Conservation (phyloP, 2,888 invertebrate genomes). For the Macrophya annulata region DNA sequence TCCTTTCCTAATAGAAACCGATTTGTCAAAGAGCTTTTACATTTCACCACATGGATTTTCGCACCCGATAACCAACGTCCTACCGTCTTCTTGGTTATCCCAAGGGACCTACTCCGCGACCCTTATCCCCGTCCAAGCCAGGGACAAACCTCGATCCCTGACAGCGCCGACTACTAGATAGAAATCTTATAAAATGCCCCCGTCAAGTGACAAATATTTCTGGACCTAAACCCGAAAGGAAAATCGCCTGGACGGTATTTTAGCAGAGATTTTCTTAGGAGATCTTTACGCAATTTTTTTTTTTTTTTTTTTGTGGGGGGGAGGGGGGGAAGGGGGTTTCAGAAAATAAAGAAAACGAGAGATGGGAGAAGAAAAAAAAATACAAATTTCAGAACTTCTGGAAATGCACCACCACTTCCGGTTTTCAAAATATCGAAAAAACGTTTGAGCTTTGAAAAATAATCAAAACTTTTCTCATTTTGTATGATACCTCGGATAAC, state of each 20-base stretch:
- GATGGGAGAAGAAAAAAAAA: no score
- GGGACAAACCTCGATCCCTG: conserved; percentile 61
- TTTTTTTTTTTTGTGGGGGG: conserved; percentile 12
- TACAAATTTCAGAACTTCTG: no score
- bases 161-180: conserved; percentile 28
- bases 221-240: conserved; percentile 13
- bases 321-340: no score
- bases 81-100: conserved; percentile 36
- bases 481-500: not conserved
- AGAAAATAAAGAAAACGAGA: no score
- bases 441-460: not conserved
- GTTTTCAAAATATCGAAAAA: no score
- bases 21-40: conserved; percentile 76
- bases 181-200: conserved; percentile 48
- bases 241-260: not conserved
- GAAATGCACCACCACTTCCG: no score
- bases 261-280: not conserved
- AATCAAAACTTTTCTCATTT: not conserved
- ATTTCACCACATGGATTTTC: conserved; percentile 73
- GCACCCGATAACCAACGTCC: conserved; percentile 70
- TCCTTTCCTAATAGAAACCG: conserved; percentile 72
- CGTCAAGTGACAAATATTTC: conserved; percentile 39
- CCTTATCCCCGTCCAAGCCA: conserved; percentile 55
- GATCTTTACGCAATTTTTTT: not conserved
- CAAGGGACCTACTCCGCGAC: conserved; percentile 44